A percentile compares a stretch with the other conserved stretches of the same genome.
Conservation (phyloP, 2,797 vertebrate species). For the Schizopygopsis malacanthus region DNA sequence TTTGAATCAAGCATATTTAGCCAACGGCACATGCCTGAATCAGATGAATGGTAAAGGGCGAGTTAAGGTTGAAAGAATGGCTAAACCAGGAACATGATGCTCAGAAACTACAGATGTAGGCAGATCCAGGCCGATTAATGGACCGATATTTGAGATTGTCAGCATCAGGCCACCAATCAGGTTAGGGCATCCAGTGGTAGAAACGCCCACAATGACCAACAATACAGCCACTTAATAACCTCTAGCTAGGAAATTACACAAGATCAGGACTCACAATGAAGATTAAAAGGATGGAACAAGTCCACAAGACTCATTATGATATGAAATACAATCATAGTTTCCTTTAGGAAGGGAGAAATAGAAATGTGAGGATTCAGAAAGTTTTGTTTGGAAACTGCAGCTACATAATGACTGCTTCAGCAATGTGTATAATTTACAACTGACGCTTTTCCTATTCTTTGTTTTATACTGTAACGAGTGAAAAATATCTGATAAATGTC, state of each 20-base stretch:
- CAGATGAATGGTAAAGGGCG: background rate
- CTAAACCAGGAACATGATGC: background rate
- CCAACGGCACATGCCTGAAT: background rate
- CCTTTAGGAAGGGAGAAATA: conserved; percentile 6
- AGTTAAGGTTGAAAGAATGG: background rate
- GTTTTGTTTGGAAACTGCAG: background rate
- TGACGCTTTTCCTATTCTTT: background rate
- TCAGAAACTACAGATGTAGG: background rate
- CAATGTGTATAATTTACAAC: background rate
- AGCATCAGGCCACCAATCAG: background rate
- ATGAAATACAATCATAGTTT: conserved; percentile 14
- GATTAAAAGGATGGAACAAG: conserved; percentile 22
- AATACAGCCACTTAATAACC: background rate
- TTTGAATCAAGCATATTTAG: background rate
- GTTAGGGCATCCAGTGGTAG: background rate
- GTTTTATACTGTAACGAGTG: background rate
- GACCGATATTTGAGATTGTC: background rate
- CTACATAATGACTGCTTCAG: background rate
- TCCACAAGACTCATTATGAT: background rate
- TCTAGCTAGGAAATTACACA: background rate
- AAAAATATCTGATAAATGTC: background rate
- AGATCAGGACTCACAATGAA: background rate
- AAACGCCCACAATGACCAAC: background rate
- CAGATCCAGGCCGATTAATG: background rate
- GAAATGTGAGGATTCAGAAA: background rate